Conservation (phyloP, 2,797 vertebrate species). For the Sciurus carolinensis region DNA sequence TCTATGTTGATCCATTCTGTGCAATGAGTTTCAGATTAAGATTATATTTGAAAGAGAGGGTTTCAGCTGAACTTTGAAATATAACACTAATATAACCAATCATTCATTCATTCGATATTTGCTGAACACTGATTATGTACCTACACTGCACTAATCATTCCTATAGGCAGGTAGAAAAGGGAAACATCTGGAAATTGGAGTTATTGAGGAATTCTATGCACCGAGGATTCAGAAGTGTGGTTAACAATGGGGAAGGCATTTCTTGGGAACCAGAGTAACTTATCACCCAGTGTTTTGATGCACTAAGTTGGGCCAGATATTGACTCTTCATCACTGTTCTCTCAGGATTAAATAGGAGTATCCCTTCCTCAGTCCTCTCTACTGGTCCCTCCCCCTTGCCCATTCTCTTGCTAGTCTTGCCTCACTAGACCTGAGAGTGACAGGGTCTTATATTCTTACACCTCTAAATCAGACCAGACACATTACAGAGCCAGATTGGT, state of each 20-base stretch:
- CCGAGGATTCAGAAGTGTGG: not conserved
- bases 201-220: not conserved
- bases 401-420: not conserved
- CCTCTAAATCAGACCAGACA: conserved; percentile 34
- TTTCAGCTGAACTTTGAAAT: conserved; percentile 22
- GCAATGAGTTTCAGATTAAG: conserved; percentile 53
- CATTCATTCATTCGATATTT: conserved; percentile 23
- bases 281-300: not conserved
- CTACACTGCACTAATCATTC: not conserved
- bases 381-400: not conserved
- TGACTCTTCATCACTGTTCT: not conserved
- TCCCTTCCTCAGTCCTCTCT: not conserved
- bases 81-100: not conserved
- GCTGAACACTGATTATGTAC: not conserved
- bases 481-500: not conserved
- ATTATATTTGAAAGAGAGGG: not conserved
- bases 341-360: not conserved
- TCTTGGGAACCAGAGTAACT: conserved; percentile 18
- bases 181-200: not conserved
- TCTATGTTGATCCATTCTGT: not conserved
- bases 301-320: not conserved
- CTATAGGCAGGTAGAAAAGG: not conserved
- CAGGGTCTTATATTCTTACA: not conserved
- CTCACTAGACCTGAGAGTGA: not conserved
- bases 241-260: not conserved